Conservation (phyloP, 2,113 vertebrate species). For the Hylia prasina region DNA sequence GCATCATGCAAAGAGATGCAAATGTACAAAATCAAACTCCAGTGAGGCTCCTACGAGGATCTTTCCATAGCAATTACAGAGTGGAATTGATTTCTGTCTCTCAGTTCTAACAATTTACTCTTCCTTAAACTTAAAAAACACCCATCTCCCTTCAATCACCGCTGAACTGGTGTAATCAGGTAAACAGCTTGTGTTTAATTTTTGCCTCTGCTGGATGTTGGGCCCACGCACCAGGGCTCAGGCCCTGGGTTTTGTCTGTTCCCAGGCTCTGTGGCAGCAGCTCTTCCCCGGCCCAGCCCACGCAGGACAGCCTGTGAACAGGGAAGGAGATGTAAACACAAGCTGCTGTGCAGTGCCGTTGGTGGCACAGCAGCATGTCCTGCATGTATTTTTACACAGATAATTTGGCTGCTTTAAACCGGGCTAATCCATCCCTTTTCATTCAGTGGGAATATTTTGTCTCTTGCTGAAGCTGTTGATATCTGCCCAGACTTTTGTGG, state of each 20-base stretch:
- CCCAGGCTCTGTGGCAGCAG: background rate
- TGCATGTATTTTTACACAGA: slow-evolving; percentile 6
- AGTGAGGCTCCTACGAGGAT: background rate
- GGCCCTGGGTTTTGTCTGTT: background rate
- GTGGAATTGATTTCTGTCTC: background rate
- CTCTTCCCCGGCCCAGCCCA: slow-evolving; percentile 18
- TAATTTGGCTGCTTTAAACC: background rate
- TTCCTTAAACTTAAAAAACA: slow-evolving; percentile 3
- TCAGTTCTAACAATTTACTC: background rate
- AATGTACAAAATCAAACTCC: background rate
- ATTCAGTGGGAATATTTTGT: background rate
- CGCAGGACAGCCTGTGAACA: slow-evolving; percentile 39
- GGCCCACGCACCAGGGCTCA: slow-evolving; percentile 1
- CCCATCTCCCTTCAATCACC: background rate
- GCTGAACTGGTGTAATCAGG: slow-evolving; percentile 11
- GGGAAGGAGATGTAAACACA: slow-evolving; percentile 40
- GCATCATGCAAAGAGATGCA: background rate
- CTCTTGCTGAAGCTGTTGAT: background rate
- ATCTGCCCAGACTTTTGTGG: background rate
- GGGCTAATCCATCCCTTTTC: background rate
- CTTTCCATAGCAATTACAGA: background rate
- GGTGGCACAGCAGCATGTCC: slow-evolving; percentile 38
- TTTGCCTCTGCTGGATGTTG: slow-evolving; percentile 33
- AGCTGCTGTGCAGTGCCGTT: slow-evolving; percentile 31
- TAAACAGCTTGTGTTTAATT: slow-evolving; percentile 58